These are phyloP conservation scores for Nibea albiflora DNA, from an alignment of 2,113 vertebrate genomes.

Conservation along the genomic window DNA sequence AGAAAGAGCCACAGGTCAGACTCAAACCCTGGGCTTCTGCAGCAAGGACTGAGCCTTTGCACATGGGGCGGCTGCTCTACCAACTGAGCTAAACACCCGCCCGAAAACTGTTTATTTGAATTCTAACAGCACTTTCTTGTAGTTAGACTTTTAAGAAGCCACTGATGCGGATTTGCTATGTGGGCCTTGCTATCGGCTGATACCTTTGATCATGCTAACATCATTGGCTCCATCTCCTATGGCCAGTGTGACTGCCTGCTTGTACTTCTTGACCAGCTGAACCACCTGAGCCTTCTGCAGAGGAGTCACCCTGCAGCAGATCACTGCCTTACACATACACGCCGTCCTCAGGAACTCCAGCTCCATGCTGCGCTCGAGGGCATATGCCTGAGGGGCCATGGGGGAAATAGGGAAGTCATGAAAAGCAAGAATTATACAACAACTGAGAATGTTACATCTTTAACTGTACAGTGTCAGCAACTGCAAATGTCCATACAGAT, in stretches of 20 bases:
- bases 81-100: too few relatives aligned
- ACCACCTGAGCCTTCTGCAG: conserved; percentile 98
- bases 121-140: too few relatives aligned
- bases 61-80: too few relatives aligned
- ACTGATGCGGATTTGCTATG: too few relatives aligned
- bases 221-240: conserved; percentile 97
- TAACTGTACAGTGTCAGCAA: neutral
- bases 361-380: conserved; percentile 89
- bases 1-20: too few relatives aligned
- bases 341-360: conserved; percentile 90
- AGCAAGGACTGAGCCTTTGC: too few relatives aligned
- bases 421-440: neutral
- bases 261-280: conserved; percentile 95
- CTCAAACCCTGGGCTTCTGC: too few relatives aligned
- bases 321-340: conserved; percentile 92
- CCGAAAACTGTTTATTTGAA: too few relatives aligned
- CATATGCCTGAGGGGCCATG: conserved; percentile 85
- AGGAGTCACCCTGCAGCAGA: conserved; percentile 96
- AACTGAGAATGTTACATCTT: neutral
- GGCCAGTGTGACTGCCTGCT: conserved; percentile 91
- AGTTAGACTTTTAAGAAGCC: too few relatives aligned
- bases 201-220: conserved; percentile 98
- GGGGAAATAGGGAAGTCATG: neutral
- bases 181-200: too few relatives aligned
- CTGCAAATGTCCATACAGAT: neutral